Base-by-base conservation (phyloP, 2,113 vertebrate species). In the Mobula hypostoma region DNA sequence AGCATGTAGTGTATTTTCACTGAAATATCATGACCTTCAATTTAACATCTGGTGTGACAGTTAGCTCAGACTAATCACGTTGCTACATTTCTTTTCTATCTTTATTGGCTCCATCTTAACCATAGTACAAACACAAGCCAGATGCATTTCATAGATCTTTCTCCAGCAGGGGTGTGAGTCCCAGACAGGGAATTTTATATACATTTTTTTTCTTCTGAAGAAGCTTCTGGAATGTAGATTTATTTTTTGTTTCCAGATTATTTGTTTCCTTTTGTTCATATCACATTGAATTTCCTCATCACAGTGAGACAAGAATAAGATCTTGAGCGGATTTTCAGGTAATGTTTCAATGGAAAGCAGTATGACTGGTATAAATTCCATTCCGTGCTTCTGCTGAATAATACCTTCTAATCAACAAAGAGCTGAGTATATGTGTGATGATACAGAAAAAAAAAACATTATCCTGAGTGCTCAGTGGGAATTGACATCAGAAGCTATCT, bases 311-410 rank as follows among this genome's bases (percentile, higher is more conserved):
- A 29, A 56, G 27, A 93, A 36, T 14, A 56, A 29, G 7, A 40
- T 3, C 40, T 74, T 48, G 68, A 93, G 32, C 24, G 29, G 19
- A 90, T 90, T 88, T 88, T 90, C 85, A 90, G 29, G 85, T 88
- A 5, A 29, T 88, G 83, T 7, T 90, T 90, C 29, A 66, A 66
- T n/a, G 1, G 1, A 63, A 32, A 66, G 19, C 29, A 12, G 12
- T 48, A 87, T 61, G 27, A 27, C 68, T 36, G 5, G 36, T 74
- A 70, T 90, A 68, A n/a, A 68, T 93, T 74, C 24, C 48, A 70
- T 15, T 76, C 11, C 0, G 5, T 93, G 68, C 91, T 24, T 5
- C 70, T 93, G 66, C 32, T 91, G 32, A 91, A 36, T 70, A 91
- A 70, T 70, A 56, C 61, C 88, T n/a, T 7, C 19, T 74, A 56